phyloP scores from a whole-genome alignment of 1,140 invertebrate genomes.

The Cryptotermes secundus region DNA sequence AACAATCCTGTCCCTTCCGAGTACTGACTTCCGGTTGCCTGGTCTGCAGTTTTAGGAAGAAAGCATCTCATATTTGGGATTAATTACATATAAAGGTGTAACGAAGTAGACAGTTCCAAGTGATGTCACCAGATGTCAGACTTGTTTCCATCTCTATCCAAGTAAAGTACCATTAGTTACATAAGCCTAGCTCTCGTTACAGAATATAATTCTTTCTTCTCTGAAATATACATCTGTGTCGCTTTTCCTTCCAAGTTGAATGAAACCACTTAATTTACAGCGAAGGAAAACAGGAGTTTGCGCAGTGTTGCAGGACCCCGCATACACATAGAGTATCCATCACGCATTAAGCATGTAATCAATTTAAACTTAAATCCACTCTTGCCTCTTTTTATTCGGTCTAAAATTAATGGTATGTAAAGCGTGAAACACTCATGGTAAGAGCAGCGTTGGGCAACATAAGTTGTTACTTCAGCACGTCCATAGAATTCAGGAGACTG shows the following conservation, averaged over 20 bases:
- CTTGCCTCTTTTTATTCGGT: background rate
- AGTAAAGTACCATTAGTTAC: too few relatives aligned
- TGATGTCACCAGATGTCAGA: too few relatives aligned
- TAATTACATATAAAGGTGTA: too few relatives aligned
- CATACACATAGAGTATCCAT: background rate
- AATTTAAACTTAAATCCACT: background rate
- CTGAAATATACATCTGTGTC: background rate
- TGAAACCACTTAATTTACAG: background rate
- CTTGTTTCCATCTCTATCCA: too few relatives aligned
- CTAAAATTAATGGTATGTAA: background rate
- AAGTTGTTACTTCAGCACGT: background rate
- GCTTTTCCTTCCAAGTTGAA: background rate
- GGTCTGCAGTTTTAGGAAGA: too few relatives aligned
- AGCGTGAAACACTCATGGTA: background rate
- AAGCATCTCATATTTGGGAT: too few relatives aligned
- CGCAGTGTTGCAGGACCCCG: background rate
- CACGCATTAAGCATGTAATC: background rate
- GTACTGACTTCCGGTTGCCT: too few relatives aligned
- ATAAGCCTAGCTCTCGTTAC: too few relatives aligned
- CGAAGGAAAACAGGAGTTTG: background rate
- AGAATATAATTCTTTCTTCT: too few relatives aligned
- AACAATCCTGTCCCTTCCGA: too few relatives aligned
- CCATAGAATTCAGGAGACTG: too few relatives aligned
- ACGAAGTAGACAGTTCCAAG: too few relatives aligned
- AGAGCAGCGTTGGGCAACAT: background rate